Evolutionary conservation across 2,888 invertebrate species (phyloP).

Genomic region (Dynastes maya): DNA sequence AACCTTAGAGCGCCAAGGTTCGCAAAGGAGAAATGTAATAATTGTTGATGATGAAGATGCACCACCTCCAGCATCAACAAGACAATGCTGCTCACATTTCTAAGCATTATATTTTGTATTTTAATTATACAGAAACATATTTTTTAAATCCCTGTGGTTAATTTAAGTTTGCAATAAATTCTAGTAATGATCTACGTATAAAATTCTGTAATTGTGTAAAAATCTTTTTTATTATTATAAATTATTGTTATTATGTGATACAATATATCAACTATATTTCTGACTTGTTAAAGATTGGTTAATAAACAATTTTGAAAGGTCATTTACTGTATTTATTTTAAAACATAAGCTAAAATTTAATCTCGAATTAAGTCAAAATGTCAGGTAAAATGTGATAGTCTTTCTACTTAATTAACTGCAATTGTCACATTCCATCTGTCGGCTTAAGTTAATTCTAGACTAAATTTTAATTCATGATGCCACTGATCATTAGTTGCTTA

Average conservation of each 20-base stretch:
- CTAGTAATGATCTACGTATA: conserved; percentile 21
- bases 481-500: too few relatives aligned
- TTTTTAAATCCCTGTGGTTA: conserved; percentile 37
- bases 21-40: conserved; percentile 66
- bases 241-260: conserved; percentile 47
- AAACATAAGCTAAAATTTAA: too few relatives aligned
- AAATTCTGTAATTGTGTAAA: conserved; percentile 24
- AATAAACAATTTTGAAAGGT: conserved; percentile 35
- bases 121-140: conserved; percentile 20
- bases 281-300: conserved; percentile 44
- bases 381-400: too few relatives aligned
- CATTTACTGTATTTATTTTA: not conserved
- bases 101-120: conserved; percentile 51
- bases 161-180: conserved; percentile 27
- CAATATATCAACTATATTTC: conserved; percentile 29
- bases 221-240: conserved; percentile 29
- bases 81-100: conserved; percentile 63
- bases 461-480: too few relatives aligned
- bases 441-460: too few relatives aligned
- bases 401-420: too few relatives aligned
- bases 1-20: conserved; percentile 64
- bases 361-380: too few relatives aligned
- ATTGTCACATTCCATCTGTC: too few relatives aligned
- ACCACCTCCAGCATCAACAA: conserved; percentile 59
- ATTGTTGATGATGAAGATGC: conserved; percentile 68